phyloP scores from a whole-genome alignment of 2,113 vertebrate species.

The Carettochelys insculpta region DNA sequence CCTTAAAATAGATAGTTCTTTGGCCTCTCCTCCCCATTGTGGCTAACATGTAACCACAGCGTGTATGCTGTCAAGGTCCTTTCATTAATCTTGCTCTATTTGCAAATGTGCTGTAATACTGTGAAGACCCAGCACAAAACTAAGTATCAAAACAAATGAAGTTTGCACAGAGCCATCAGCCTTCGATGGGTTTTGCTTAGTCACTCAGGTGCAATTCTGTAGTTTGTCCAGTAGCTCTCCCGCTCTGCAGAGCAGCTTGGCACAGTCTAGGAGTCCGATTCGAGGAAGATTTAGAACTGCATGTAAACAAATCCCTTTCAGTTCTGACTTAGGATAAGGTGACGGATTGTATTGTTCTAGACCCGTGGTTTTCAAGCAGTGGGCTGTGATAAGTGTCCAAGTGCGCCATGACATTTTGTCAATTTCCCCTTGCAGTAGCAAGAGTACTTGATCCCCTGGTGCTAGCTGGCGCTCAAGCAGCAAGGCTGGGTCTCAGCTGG shows the following conservation, averaged over 20 bases:
- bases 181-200: not conserved
- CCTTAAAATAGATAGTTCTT: not conserved
- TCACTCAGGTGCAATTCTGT: not conserved
- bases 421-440: no score
- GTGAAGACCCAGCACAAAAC: not conserved
- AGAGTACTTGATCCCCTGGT: no score
- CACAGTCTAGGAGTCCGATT: not conserved
- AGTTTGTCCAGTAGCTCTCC: not conserved
- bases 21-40: not conserved
- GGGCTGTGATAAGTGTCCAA: no score
- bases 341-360: no score
- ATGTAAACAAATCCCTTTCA: not conserved
- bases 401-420: no score
- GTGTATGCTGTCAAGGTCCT: not conserved
- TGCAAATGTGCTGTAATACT: not conserved
- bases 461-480: no score
- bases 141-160: not conserved
- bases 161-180: not conserved
- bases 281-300: not conserved
- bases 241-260: not conserved
- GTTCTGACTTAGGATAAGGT: accelerated
- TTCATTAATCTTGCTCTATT: not conserved
- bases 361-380: no score
- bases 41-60: not conserved
- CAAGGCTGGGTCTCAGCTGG: no score